Evolutionary conservation across 2,797 vertebrate genomes (phyloP).

Genomic region (Sebastes jordani): DNA sequence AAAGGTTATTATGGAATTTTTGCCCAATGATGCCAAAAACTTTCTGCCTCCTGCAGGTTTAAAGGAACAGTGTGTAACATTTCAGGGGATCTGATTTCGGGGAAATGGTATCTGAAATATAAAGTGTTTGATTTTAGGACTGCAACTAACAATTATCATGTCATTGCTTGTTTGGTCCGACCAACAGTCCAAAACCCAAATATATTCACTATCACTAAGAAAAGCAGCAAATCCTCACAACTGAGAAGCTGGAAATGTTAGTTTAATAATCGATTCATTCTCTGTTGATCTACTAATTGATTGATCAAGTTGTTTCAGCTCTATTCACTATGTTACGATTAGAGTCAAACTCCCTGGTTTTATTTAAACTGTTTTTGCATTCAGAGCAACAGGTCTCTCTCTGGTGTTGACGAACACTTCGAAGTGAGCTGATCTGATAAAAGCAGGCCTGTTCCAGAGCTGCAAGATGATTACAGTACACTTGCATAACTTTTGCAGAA

Average conservation of each 20-base stretch:
- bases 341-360: not conserved
- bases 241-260: no score
- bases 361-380: not conserved
- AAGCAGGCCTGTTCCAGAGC: not conserved
- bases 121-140: no score
- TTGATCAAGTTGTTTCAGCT: not conserved
- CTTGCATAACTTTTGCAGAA: conserved; percentile 10
- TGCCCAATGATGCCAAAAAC: no score
- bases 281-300: not conserved
- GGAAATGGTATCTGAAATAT: no score
- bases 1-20: no score
- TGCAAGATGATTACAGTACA: not conserved
- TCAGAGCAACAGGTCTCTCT: not conserved
- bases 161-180: not conserved
- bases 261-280: not conserved
- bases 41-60: no score
- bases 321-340: not conserved
- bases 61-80: fast-evolving
- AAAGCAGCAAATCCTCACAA: no score
- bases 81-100: no score
- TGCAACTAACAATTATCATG: no score
- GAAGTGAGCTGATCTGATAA: not conserved
- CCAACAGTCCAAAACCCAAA: not conserved
- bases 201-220: not conserved
- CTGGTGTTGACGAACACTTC: not conserved